These are phyloP conservation scores for Chirona hameri DNA, from an alignment of 2,888 invertebrate genomes.

Conservation along the genomic window DNA sequence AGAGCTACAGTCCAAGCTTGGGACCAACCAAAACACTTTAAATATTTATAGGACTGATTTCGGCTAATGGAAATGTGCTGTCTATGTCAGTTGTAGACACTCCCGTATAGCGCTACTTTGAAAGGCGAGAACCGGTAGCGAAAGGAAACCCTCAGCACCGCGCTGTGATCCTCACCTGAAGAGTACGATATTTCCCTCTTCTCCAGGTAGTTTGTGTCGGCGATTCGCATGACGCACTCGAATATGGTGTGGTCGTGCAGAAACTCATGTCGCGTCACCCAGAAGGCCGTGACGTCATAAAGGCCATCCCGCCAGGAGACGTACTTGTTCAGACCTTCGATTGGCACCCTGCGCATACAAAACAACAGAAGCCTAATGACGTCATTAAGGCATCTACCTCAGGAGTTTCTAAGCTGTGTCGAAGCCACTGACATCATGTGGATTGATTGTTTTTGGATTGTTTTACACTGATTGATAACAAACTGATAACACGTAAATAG, in stretches of 20 bases:
- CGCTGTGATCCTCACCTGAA: neutral
- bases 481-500: no score
- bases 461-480: no score
- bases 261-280: conserved; percentile 7
- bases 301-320: neutral
- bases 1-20: neutral
- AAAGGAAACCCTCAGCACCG: no score
- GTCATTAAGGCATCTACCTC: no score
- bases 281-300: conserved; percentile 13
- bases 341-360: conserved; percentile 58
- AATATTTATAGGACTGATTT: no score
- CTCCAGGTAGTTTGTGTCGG: neutral
- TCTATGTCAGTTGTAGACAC: no score
- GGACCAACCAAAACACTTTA: neutral
- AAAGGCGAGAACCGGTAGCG: no score
- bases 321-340: conserved; percentile 50
- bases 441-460: no score
- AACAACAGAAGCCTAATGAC: conserved; percentile 49
- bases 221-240: neutral
- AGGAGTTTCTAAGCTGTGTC: no score
- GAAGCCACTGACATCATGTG: no score
- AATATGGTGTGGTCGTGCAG: conserved; percentile 7
- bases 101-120: no score
- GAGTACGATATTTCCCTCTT: neutral
- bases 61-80: no score